A percentile compares a stretch with the other conserved stretches of the same genome.
These are phyloP conservation scores for Lophotriccus pileatus DNA, from an alignment of 2,797 vertebrate genomes.

Conservation along the genomic window DNA sequence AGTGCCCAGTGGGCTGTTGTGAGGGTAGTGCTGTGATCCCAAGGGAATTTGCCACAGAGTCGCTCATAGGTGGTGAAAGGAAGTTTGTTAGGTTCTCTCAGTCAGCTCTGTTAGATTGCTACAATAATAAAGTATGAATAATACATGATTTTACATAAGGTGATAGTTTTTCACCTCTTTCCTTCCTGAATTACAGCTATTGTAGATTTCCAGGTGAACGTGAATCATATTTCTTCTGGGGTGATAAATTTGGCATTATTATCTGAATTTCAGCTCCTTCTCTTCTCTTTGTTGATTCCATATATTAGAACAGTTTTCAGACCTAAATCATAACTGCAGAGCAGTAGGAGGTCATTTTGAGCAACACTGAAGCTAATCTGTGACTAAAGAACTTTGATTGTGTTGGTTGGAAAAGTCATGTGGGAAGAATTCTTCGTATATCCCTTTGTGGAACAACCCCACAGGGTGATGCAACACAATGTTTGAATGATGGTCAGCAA, in stretches of 20 bases:
- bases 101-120: background rate
- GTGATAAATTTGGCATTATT: background rate
- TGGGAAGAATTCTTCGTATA: background rate
- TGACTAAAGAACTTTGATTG: background rate
- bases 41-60: background rate
- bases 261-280: background rate
- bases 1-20: accelerated
- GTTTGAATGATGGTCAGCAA: background rate
- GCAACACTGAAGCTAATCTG: background rate
- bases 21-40: too few species aligned
- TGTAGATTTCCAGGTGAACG: background rate
- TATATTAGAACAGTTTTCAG: background rate
- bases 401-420: background rate
- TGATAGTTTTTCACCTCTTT: background rate
- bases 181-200: too few species aligned
- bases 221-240: background rate
- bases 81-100: background rate
- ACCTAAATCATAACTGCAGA: background rate
- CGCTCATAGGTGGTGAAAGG: background rate
- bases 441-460: background rate
- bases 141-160: background rate
- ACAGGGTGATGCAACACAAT: background rate
- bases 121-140: background rate
- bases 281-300: background rate
- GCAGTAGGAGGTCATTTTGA: background rate